Percentiles rank a stretch among this genome's conserved stretches.
Evolutionary conservation across 1,140 invertebrate genomes (phyloP).

Genomic region (Spodoptera frugiperda): DNA sequence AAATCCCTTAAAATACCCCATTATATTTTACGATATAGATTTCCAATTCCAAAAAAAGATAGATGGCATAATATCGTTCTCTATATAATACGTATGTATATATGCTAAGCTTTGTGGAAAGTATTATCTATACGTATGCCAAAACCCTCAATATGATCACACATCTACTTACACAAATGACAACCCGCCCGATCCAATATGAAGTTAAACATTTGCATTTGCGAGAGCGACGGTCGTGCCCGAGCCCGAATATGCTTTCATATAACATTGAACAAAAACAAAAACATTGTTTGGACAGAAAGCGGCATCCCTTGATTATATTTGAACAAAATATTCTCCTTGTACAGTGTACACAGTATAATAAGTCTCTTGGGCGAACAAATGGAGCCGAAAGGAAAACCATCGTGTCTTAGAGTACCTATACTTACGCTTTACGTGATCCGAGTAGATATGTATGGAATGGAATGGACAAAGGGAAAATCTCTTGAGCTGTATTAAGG

Average conservation of each 20-base stretch:
- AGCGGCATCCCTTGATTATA: conserved; percentile 81
- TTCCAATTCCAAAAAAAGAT: too few species aligned
- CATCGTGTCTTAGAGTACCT: conserved; percentile 67
- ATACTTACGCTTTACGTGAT: conserved; percentile 80
- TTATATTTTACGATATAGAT: too few species aligned
- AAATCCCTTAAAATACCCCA: not conserved
- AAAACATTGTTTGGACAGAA: conserved; percentile 77
- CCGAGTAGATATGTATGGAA: conserved; percentile 70
- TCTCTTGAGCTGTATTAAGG: conserved; percentile 81
- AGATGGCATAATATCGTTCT: too few species aligned
- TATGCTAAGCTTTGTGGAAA: conserved; percentile 26
- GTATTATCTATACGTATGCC: conserved; percentile 11
- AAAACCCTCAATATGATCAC: conserved; percentile 42
- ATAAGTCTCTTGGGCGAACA: conserved; percentile 82
- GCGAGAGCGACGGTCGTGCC: conserved; percentile 57
- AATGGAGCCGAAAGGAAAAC: conserved; percentile 80
- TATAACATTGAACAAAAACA: conserved; percentile 76
- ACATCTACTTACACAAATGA: conserved; percentile 52
- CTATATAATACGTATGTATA: not conserved
- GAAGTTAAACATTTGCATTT: conserved; percentile 77
- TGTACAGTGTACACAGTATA: conserved; percentile 81
- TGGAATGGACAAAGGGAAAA: conserved; percentile 76
- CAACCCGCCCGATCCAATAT: conserved; percentile 69
- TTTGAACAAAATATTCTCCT: conserved; percentile 82
- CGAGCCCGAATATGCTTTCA: conserved; percentile 62